These are phyloP conservation scores for Percopsis transmontana DNA, from an alignment of 2,113 vertebrate genomes.

Conservation along the genomic window DNA sequence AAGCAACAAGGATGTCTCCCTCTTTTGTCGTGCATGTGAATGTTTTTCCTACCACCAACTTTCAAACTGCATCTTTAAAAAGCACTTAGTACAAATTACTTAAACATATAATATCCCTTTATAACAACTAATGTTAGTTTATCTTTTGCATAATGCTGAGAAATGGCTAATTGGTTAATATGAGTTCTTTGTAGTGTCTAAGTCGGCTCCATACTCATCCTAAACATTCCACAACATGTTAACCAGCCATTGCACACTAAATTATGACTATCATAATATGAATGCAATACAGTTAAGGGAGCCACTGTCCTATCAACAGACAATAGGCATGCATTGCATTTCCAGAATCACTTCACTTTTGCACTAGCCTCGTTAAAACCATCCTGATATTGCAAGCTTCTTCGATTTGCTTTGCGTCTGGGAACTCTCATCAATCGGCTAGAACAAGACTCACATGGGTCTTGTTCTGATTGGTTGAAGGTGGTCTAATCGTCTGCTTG, in stretches of 20 bases:
- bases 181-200: slow-evolving; percentile 27
- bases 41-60: background rate
- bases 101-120: slow-evolving; percentile 19
- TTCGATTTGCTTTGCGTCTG: too few relatives aligned
- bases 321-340: slow-evolving; percentile 73
- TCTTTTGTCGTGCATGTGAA: too few relatives aligned
- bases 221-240: slow-evolving; percentile 64
- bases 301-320: slow-evolving; percentile 57
- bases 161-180: slow-evolving; percentile 19
- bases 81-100: slow-evolving; percentile 6
- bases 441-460: too few relatives aligned
- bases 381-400: too few relatives aligned
- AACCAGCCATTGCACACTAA: slow-evolving; percentile 41
- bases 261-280: slow-evolving; percentile 45
- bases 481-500: too few relatives aligned
- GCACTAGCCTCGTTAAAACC: too few relatives aligned
- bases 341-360: slow-evolving; percentile 60
- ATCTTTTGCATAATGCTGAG: slow-evolving; percentile 1
- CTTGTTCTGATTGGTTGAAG: too few relatives aligned
- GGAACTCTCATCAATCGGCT: too few relatives aligned
- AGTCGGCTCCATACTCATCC: slow-evolving; percentile 11
- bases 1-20: too few relatives aligned
- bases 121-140: slow-evolving; percentile 2
- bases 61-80: slow-evolving; percentile 24
- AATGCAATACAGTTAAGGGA: slow-evolving; percentile 49